Conservation (phyloP, 2,797 vertebrate species). For the Schizopygopsis pylzovi region DNA sequence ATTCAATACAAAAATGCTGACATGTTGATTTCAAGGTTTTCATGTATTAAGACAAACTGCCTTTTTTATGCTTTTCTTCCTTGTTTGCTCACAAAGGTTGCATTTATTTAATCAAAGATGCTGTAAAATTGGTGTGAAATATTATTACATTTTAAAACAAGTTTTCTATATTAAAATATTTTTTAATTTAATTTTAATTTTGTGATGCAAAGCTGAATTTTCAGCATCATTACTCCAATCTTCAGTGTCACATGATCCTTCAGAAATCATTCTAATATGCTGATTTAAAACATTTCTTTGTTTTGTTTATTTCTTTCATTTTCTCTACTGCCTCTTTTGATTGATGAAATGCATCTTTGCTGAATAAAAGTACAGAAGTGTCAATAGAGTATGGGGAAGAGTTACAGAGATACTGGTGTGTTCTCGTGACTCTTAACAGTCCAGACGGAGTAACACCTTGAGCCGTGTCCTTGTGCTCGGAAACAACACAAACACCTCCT, state of each 20-base stretch:
- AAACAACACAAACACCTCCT: constrained; percentile 48
- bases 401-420: background rate
- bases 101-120: background rate
- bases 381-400: background rate
- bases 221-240: background rate
- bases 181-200: background rate
- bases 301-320: background rate
- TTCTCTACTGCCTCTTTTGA: background rate
- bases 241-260: background rate
- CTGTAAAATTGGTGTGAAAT: background rate
- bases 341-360: background rate
- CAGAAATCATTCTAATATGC: background rate
- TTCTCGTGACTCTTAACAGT: constrained; percentile 47
- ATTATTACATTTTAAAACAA: background rate
- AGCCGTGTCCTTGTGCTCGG: constrained; percentile 52
- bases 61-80: background rate
- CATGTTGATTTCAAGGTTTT: background rate
- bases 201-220: background rate
- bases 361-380: background rate
- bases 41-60: background rate
- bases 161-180: background rate
- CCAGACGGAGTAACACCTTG: constrained; percentile 58
- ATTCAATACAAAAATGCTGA: no score
- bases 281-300: background rate
- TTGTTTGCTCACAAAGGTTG: background rate